These are phyloP conservation scores for Numenius phaeopus DNA, from an alignment of 2,797 vertebrate genomes.

Conservation along the genomic window DNA sequence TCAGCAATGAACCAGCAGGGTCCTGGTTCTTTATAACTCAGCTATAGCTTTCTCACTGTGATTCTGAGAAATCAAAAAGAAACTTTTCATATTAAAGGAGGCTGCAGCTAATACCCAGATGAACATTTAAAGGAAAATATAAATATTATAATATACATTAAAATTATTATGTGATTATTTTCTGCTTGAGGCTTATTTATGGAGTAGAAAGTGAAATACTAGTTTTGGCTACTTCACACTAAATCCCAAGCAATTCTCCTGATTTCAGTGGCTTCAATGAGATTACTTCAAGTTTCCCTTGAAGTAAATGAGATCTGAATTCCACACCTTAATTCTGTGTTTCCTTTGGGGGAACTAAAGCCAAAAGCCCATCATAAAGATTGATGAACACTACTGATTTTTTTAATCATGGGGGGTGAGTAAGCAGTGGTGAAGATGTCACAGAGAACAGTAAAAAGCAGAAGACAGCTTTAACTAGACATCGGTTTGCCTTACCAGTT, in stretches of 20 bases:
- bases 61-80: neutral
- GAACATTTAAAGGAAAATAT: neutral
- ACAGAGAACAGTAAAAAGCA: neutral
- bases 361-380: neutral
- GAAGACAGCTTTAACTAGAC: neutral
- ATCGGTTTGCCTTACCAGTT: neutral
- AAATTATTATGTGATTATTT: neutral
- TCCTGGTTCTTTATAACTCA: neutral
- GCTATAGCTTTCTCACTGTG: neutral
- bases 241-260: neutral
- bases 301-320: neutral
- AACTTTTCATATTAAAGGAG: neutral
- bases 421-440: neutral
- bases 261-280: neutral
- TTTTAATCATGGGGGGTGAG: neutral
- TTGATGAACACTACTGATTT: neutral
- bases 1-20: neutral
- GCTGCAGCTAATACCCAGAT: neutral
- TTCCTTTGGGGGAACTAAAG: neutral
- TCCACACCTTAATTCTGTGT: neutral
- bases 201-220: neutral
- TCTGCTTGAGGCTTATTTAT: neutral
- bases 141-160: neutral
- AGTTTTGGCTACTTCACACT: neutral
- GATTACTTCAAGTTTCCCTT: neutral